These are phyloP conservation scores for Brevimyrus niger DNA, from an alignment of 2,113 vertebrate genomes.

Conservation along the genomic window DNA sequence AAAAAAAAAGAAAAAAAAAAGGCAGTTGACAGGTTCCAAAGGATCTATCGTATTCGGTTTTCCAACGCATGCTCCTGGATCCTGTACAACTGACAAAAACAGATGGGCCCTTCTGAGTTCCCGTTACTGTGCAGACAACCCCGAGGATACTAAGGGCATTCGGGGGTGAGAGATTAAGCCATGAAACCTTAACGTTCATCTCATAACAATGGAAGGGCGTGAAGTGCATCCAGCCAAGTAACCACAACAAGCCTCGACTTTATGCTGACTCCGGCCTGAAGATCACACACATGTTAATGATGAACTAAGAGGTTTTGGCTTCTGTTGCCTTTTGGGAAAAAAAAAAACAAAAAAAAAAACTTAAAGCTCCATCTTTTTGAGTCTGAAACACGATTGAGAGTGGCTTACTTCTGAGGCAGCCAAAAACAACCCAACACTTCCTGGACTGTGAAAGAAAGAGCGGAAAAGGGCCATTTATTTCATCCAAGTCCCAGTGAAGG, in stretches of 20 bases:
- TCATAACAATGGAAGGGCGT: background rate
- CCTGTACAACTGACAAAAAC: background rate
- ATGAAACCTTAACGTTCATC: background rate
- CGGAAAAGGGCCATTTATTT: slow-evolving; percentile 48
- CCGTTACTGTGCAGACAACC: background rate
- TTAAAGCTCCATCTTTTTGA: slow-evolving; percentile 66
- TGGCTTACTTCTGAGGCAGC: slow-evolving; percentile 59
- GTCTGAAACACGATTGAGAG: slow-evolving; percentile 78
- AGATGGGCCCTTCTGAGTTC: background rate
- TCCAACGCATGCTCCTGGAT: background rate
- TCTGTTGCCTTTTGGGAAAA: slow-evolving; percentile 70
- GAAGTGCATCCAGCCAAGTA: background rate
- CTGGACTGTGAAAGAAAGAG: slow-evolving; percentile 73
- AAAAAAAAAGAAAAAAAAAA: background rate
- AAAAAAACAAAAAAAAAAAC: slow-evolving; percentile 56
- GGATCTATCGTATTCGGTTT: background rate
- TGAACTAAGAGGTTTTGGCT: slow-evolving; percentile 66
- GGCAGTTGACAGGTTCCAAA: background rate
- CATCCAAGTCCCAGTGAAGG: slow-evolving; percentile 63
- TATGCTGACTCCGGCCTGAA: slow-evolving; percentile 26
- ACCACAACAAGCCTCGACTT: background rate
- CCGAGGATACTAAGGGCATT: background rate
- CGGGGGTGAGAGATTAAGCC: background rate
- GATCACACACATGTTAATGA: slow-evolving; percentile 70
- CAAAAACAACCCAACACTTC: slow-evolving; percentile 87